Evolutionary conservation across 37 sponge, comb jelly and placozoan species (phyloP), one percentile per base, ranked within the genome.

Genomic region (Theonella swinhoei): DNA sequence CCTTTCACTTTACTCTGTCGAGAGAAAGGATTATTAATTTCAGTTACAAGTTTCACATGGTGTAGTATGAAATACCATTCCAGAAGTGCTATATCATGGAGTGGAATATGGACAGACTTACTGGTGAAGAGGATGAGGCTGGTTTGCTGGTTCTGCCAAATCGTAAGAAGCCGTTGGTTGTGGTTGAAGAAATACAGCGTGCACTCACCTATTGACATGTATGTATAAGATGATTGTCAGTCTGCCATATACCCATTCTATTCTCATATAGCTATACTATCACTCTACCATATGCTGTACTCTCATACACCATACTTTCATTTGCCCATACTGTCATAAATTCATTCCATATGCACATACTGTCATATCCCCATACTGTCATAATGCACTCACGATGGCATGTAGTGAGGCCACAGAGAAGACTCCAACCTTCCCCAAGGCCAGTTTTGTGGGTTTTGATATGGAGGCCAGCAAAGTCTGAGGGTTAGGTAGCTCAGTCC

Each of bases 371-470:
- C n/a, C n/a, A n/a, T n/a, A n/a, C n/a, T n/a, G n/a, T n/a, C n/a
- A n/a, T n/a, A n/a, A n/a, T n/a, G n/a, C n/a, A 74, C 85, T 67
- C 33, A 89, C 90, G 33, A 80, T 66, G 0, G 90, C 90, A 89
- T 83, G 80, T 23, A 89, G 76, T 62, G 90, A 83, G 30, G 85
- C 54, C 40, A 80, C 90, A 26, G 90, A 83, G 70, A 89, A 89
- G 17, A 75, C 73, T 14, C 90, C 90, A 7, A 89, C 54, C 42
- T 69, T 79, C 7, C 75, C 78, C 30, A 83, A 65, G 35, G 35
- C 42, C 3, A 41, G 14, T 29, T 89, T 83, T 0, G 84, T 89
- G 34, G 84, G 67, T 31, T 83, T 89, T 7, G 85, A 83, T 17
- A 84, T 39, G 2, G 59, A 59, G 25, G 72, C 58, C 5, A 89